phyloP scores from a whole-genome alignment of 1,140 invertebrate genomes.

The Rhopalosiphum maidis region DNA sequence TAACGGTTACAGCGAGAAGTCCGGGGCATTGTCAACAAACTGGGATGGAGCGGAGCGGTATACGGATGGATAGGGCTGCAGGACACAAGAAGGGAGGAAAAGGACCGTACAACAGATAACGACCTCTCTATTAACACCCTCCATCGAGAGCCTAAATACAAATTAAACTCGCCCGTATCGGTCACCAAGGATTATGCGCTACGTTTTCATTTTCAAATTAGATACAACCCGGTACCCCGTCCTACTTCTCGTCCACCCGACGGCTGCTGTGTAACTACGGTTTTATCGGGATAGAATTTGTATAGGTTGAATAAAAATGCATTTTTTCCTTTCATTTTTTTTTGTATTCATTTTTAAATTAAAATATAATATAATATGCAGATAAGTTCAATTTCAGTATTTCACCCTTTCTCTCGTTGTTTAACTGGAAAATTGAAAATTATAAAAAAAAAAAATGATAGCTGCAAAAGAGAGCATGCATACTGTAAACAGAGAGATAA shows the following conservation, averaged over 20 bases:
- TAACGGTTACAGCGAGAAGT: constrained; percentile 56
- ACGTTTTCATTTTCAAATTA: constrained; percentile 57
- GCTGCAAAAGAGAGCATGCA: background rate
- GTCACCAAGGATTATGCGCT: constrained; percentile 56
- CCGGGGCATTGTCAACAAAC: constrained; percentile 53
- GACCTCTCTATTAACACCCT: constrained; percentile 58
- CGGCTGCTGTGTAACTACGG: background rate
- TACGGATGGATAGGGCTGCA: background rate
- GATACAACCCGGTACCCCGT: constrained; percentile 1
- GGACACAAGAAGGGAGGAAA: constrained; percentile 23
- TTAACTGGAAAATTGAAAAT: constrained; percentile 52
- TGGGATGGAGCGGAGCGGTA: background rate
- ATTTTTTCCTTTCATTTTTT: background rate
- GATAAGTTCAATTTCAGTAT: constrained; percentile 43
- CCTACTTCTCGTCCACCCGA: background rate
- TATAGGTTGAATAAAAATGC: constrained; percentile 37
- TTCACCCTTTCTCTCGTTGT: constrained; percentile 25
- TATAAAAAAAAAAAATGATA: constrained; percentile 47
- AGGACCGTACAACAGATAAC: constrained; percentile 57
- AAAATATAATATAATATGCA: constrained; percentile 39
- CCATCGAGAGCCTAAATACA: constrained; percentile 57
- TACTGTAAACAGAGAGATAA: constrained; percentile 39
- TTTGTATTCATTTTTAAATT: constrained; percentile 44
- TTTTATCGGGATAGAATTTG: constrained; percentile 37
- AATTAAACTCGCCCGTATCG: constrained; percentile 58